These are phyloP conservation scores for Agrotis ipsilon DNA, from an alignment of 2,888 invertebrate genomes.

Conservation along the genomic window DNA sequence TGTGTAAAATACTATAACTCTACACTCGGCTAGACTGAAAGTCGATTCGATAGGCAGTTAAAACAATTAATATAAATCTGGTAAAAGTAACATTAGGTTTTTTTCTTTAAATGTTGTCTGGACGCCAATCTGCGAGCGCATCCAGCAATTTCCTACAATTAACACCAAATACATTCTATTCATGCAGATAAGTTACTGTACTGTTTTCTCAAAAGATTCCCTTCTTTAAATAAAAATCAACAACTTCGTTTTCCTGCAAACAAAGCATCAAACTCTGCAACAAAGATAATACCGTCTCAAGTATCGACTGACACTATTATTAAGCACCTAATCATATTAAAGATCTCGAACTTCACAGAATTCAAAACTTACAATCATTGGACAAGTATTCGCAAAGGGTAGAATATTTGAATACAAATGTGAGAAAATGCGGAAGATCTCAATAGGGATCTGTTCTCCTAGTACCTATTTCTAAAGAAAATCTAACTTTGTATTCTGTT, in stretches of 20 bases:
- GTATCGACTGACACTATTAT: conserved; percentile 30
- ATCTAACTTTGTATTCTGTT: conserved; percentile 58
- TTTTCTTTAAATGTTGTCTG: too few species aligned
- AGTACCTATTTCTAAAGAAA: conserved; percentile 51
- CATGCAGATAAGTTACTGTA: not conserved
- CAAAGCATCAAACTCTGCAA: conserved; percentile 7
- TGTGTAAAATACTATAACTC: not conserved
- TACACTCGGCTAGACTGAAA: not conserved
- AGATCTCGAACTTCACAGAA: conserved; percentile 40
- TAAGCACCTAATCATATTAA: conserved; percentile 51
- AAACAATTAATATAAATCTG: too few species aligned
- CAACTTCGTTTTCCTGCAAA: conserved; percentile 10
- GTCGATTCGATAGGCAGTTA: not conserved
- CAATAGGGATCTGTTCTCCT: conserved; percentile 63
- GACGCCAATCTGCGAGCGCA: too few species aligned
- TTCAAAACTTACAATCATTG: conserved; percentile 68
- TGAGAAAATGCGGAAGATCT: conserved; percentile 66
- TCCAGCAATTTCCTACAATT: not conserved
- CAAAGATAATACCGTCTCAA: conserved; percentile 4
- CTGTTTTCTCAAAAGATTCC: not conserved
- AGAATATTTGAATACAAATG: conserved; percentile 80
- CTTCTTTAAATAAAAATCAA: not conserved
- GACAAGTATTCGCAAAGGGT: conserved; percentile 68
- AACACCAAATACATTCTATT: too few species aligned
- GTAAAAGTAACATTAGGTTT: too few species aligned